Conservation (phyloP, 2,888 invertebrate genomes). For the Frankliniella fusca region DNA sequence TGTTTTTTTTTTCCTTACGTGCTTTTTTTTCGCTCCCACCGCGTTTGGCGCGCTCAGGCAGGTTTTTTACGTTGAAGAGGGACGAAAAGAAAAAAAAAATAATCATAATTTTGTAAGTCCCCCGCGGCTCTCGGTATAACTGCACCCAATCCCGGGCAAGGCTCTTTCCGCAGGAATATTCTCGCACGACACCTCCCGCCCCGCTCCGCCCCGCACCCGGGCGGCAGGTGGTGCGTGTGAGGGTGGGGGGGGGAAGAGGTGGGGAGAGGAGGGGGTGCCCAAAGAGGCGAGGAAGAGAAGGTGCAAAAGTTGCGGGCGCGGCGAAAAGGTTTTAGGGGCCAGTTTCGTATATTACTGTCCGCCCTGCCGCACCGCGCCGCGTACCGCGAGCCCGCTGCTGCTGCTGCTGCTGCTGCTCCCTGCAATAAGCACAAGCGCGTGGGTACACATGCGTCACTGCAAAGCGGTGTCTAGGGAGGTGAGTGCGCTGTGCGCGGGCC, state of each 20-base stretch:
- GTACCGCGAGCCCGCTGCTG: not conserved
- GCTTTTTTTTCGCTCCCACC: no score
- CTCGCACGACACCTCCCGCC: no score
- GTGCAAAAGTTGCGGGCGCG: slow-evolving; percentile 19
- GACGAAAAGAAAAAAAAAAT: no score
- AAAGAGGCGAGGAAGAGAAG: not conserved
- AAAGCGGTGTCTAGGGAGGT: not conserved
- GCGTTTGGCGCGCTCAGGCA: no score
- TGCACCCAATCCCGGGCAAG: no score
- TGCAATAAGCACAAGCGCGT: not conserved
- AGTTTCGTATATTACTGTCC: not conserved
- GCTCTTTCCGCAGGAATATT: no score
- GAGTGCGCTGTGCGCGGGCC: no score
- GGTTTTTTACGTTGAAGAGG: no score
- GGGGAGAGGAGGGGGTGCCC: not conserved
- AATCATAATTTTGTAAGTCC: no score
- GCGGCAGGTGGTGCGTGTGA: not conserved
- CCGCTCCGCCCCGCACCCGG: not conserved
- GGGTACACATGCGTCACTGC: not conserved
- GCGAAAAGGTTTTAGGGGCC: slow-evolving; percentile 8
- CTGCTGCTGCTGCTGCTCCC: not conserved
- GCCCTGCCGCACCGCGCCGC: not conserved
- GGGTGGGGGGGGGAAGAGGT: not conserved
- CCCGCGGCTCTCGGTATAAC: no score
- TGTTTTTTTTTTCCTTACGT: no score